phyloP scores from a whole-genome alignment of 2,888 invertebrate species.

The Elaeidobius kamerunicus region DNA sequence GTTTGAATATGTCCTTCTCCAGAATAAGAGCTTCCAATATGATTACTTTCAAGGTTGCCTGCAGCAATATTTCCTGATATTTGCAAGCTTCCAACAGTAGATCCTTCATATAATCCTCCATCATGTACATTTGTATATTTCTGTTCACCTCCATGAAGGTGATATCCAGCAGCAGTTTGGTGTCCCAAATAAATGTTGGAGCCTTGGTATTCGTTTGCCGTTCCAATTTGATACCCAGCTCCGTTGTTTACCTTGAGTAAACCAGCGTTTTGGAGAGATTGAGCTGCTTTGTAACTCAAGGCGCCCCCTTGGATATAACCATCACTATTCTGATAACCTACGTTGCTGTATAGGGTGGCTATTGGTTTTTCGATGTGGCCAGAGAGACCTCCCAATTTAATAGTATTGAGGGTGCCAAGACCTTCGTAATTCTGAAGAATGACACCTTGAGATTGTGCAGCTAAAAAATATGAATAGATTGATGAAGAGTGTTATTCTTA shows the following conservation, averaged over 20 bases:
- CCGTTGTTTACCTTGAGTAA: conserved; percentile 33
- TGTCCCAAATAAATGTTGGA: too few relatives aligned
- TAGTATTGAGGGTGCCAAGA: conserved; percentile 41
- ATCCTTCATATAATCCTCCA: too few relatives aligned
- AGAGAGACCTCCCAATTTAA: conserved; percentile 43
- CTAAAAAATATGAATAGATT: conserved; percentile 13
- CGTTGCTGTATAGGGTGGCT: conserved; percentile 41
- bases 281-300: conserved; percentile 36
- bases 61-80: too few relatives aligned
- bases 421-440: conserved; percentile 44
- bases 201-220: too few relatives aligned
- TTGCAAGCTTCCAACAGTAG: conserved; percentile 3
- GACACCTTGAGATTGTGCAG: conserved; percentile 38
- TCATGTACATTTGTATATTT: too few relatives aligned
- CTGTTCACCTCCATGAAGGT: too few relatives aligned
- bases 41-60: background rate
- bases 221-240: conserved; percentile 17
- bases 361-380: conserved; percentile 40
- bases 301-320: conserved; percentile 29
- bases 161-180: too few relatives aligned
- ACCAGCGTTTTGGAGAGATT: conserved; percentile 39
- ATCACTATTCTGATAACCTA: conserved; percentile 29
- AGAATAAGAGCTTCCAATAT: background rate
- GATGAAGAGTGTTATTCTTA: too few relatives aligned
- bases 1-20: too few relatives aligned